Evolutionary conservation across 2,888 invertebrate species (phyloP).

Genomic region (Aproaerema taeniolella): DNA sequence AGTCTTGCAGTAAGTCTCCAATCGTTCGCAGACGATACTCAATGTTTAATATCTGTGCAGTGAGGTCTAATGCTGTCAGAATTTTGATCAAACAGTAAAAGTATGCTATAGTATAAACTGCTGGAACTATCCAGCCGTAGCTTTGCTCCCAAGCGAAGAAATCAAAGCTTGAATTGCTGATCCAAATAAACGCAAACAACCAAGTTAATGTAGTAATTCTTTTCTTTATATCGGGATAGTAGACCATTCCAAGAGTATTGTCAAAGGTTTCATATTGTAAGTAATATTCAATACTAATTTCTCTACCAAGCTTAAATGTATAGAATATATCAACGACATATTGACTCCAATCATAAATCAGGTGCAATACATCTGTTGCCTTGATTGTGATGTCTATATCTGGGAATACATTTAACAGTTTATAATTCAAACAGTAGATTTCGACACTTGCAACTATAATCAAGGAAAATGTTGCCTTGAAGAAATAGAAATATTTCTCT

Average conservation of each 20-base stretch:
- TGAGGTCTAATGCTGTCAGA: background rate
- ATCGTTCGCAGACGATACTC: constrained; percentile 1
- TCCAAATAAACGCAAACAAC: background rate
- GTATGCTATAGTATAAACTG: background rate
- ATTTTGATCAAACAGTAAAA: constrained; percentile 1
- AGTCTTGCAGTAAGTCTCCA: background rate
- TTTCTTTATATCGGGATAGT: background rate
- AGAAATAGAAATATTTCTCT: background rate
- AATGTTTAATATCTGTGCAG: background rate
- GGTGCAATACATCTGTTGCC: background rate
- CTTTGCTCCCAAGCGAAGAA: background rate
- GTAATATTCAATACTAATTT: background rate
- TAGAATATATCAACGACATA: constrained; percentile 2
- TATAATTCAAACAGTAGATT: background rate
- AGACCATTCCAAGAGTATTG: background rate
- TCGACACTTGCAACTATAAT: background rate
- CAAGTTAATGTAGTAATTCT: background rate
- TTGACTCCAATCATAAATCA: background rate
- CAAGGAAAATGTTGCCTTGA: background rate
- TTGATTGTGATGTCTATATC: background rate
- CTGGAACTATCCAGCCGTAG: background rate
- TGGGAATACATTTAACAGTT: background rate
- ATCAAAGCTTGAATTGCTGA: background rate
- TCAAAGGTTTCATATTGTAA: background rate
- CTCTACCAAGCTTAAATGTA: constrained; percentile 1